Base-by-base conservation (phyloP, 2,113 vertebrate genomes). In the Eulacestoma nigropectus region DNA sequence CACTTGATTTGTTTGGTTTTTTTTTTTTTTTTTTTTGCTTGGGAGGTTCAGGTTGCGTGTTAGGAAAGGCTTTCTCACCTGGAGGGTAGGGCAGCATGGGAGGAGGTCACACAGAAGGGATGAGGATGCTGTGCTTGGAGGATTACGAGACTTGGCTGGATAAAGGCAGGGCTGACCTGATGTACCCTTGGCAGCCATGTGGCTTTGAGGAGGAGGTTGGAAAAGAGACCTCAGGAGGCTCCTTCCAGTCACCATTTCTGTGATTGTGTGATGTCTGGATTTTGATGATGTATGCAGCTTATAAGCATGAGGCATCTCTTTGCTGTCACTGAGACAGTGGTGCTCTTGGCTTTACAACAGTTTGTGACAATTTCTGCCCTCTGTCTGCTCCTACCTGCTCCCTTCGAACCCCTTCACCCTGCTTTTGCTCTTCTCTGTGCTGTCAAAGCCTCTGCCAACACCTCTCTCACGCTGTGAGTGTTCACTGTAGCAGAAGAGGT, bases 391-490 rank as follows among this genome's bases (percentile, higher is more conserved):
- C 26, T 74, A 3, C 21, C 46, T 32, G 19, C 23, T 85, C 30
- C 50, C 23, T 87, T 60, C 63, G 53, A 73, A 25, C 8, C 16
- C 27, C 14, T n/a, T 65, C 35, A 76, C 47, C 4, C 49, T 69
- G 37, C 72, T 26, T 80, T 83, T 80, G 39, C 69, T 77, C 21
- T 56, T 80, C 35, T 84, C 49, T 59, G 55, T 53, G n/a, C 82
- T 67, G 7, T 18, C 67, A 96, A 59, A 53, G 20, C 52, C 39
- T 35, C 42, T 25, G n/a, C 41, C 68, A 69, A 33, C 27, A 56
- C 10, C 13, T 55, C 25, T 37, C 12, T 35, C 26, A 13, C 13
- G 26, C 53, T 3, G 0, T 1, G 8, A 32, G 18, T 4, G 20
- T 18, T 53, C 13, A 4, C 53, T 60, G 30, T 12, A 33, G 75